These are phyloP conservation scores for Phalanger gymnotis DNA, from an alignment of 2,797 vertebrate genomes.

Conservation along the genomic window DNA sequence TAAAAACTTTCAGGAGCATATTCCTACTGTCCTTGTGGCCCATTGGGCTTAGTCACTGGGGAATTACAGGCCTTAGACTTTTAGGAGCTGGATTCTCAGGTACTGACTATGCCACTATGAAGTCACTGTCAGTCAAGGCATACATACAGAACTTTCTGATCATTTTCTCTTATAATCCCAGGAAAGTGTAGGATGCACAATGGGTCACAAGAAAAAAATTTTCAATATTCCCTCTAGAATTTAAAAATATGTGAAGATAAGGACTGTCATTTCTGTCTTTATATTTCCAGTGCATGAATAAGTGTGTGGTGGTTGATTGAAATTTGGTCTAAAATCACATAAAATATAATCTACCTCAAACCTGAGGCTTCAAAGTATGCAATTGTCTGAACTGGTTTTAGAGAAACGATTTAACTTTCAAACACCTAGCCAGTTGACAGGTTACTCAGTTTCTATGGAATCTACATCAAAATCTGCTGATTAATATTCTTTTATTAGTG, in stretches of 20 bases:
- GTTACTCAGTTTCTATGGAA: not conserved
- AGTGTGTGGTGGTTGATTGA: not conserved
- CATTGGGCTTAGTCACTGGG: not conserved
- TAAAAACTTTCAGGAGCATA: not conserved
- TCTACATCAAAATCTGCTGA: not conserved
- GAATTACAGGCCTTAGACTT: fast-evolving
- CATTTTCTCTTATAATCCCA: fast-evolving
- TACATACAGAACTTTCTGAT: not conserved
- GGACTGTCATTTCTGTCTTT: not conserved
- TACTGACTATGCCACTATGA: fast-evolving
- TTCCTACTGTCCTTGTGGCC: not conserved
- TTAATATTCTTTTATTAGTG: not conserved
- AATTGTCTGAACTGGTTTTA: not conserved
- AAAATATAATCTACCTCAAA: not conserved
- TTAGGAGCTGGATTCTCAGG: not conserved
- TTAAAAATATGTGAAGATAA: not conserved
- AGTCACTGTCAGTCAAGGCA: not conserved
- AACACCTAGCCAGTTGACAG: not conserved
- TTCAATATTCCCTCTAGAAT: not conserved
- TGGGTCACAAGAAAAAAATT: slow-evolving; percentile 63
- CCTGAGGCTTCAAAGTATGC: not conserved
- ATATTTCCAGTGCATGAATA: not conserved
- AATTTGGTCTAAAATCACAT: not conserved
- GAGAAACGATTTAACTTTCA: not conserved
- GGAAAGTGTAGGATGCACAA: not conserved